Evolutionary conservation across 2,797 vertebrate species (phyloP), one percentile per base, ranked within the genome.

Genomic region (Macropus fuliginosus): DNA sequence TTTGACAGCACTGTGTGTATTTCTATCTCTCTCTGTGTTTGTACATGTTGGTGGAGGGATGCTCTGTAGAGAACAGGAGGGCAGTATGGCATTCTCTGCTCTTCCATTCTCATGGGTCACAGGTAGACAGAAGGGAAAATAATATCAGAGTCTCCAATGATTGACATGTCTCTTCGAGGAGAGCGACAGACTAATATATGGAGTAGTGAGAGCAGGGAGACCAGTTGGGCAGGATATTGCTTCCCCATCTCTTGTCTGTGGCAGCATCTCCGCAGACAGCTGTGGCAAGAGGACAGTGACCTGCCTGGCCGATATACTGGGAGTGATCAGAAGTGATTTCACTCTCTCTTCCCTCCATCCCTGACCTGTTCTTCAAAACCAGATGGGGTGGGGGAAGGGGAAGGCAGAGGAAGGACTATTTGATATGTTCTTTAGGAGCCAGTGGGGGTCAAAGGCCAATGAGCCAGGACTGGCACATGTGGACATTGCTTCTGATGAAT

Each of bases 231-330:
- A 91, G 57, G 54, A 56, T 56, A 1, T 55, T 59, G 92, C 52
- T 98, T 96, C 55, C 57, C 56, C 12, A 87, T 95, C 92, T 97
- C 97, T 54, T 8, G 0, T 54, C 91, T 95, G 28, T 81, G 21
- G 56, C 50, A 1, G 66, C 56, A 92, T 97, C 54, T 81, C 50
- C 4, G 89, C 91, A 97, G 96, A 94, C 62, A 2, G 91, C 92
- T 34, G 16, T 52, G 90, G 91, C 57, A 62, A 94, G 46, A 94
- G 94, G 91, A 54, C 54, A 91, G 62, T 0, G 28, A 94, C 56
- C 87, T 31, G 55, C 55, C n/a, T 62, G 91, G 93, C 91, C 94
- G 92, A 40, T 9, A 92, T 97, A 94, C 59, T 93, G 92, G 91
- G 56, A 92, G 11, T 56, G 74, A 93, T 94, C 90, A 94, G 94